Evolutionary conservation across 1,140 invertebrate genomes (phyloP).

Genomic region (Dinoponera quadriceps): DNA sequence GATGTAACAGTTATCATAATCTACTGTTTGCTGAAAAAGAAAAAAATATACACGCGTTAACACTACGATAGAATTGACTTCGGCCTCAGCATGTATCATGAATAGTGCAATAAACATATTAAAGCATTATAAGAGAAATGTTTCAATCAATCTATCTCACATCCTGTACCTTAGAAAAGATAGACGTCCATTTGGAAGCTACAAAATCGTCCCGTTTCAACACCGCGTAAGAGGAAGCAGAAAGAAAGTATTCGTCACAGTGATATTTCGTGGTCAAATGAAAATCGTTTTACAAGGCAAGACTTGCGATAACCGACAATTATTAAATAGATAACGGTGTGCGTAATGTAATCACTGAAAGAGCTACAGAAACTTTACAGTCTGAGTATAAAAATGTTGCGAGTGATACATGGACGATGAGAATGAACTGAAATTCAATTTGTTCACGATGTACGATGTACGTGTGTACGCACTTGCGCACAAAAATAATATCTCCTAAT

Average conservation of each 20-base stretch:
- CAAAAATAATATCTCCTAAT: too few relatives aligned
- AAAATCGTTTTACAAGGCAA: constrained; percentile 49
- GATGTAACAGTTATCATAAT: constrained; percentile 7
- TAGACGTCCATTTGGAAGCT: too few relatives aligned
- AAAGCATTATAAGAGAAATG: neutral
- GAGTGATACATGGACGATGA: neutral
- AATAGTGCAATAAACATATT: constrained; percentile 19
- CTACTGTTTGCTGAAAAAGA: neutral
- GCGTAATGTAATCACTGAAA: neutral
- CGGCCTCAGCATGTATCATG: neutral
- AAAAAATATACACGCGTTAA: neutral
- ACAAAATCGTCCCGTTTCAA: too few relatives aligned
- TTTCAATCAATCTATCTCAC: neutral
- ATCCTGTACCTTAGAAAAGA: neutral
- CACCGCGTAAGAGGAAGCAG: neutral
- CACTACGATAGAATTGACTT: neutral
- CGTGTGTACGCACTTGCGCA: too few relatives aligned
- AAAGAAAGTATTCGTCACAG: neutral
- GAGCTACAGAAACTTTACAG: neutral
- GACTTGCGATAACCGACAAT: constrained; percentile 35
- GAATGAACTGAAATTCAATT: constrained; percentile 9
- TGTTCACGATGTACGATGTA: neutral
- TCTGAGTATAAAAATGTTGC: neutral
- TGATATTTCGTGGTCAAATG: constrained; percentile 2
- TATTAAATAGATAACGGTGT: constrained; percentile 18